phyloP scores from a whole-genome alignment of 2,888 invertebrate species.

The Drosophila merina region DNA sequence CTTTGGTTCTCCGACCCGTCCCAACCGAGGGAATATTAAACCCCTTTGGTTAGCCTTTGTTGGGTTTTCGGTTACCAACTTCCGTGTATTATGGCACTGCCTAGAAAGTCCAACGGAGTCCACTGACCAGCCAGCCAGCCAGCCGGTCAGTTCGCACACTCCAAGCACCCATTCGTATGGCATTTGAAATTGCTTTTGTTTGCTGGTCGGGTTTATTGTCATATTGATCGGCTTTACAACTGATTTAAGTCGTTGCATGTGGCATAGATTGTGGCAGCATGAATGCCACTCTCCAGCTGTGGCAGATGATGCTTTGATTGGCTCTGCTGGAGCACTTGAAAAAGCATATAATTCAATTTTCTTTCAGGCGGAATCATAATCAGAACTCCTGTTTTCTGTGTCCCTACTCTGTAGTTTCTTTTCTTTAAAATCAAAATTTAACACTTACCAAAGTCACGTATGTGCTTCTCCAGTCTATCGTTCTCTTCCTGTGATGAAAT shows the following conservation, averaged over 20 bases:
- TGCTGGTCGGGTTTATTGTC: conserved; percentile 35
- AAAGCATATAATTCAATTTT: conserved; percentile 8
- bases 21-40: background rate
- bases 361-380: background rate
- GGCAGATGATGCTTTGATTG: conserved; percentile 24
- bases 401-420: background rate
- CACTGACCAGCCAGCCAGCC: conserved; percentile 24
- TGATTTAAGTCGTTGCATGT: conserved; percentile 28
- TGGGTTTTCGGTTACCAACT: conserved; percentile 70
- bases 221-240: conserved; percentile 43
- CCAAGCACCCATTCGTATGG: background rate
- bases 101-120: conserved; percentile 59
- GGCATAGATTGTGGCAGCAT: conserved; percentile 13
- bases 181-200: conserved; percentile 30
- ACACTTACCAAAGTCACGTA: conserved; percentile 92
- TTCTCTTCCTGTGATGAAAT: conserved; percentile 96
- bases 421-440: background rate
- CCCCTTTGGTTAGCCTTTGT: conserved; percentile 28
- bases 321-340: conserved; percentile 8
- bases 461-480: conserved; percentile 94
- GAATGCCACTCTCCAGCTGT: conserved; percentile 7
- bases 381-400: background rate
- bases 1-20: background rate
- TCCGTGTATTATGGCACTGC: conserved; percentile 71
- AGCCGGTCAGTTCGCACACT: conserved; percentile 6